Evolutionary conservation across 2,113 vertebrate species (phyloP), one percentile per base, ranked within the genome.

Genomic region (Psittacula cyanocephala): DNA sequence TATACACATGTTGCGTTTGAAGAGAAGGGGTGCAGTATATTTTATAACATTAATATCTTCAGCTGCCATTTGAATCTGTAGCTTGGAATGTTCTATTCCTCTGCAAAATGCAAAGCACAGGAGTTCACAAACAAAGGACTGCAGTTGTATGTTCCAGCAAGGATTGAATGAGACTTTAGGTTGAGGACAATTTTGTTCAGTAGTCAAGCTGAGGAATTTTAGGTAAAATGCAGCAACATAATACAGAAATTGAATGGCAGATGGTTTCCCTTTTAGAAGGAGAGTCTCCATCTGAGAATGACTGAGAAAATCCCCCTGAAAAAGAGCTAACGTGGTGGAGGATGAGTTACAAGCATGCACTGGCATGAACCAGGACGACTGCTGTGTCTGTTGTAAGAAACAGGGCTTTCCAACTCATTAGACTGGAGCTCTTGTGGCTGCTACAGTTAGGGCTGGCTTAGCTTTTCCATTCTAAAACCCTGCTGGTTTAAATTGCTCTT

Each of bases 401-500:
- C 12, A 20, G 20, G 43, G 11, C 35, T 85, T 57, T 92, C 43
- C 44, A 57, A 8, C 83, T 96, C 60, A 37, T 92, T 93, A 88
- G 35, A 12, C 43, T 70, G 83, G 86, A 91, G 68, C 55, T 50
- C 69, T n/a, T 78, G 81, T 79, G 57, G 74, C 68, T 84, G 60
- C 55, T 78, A 10, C 65, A 55, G 74, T 86, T 68, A 47, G 70
- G 47, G 44, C 57, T 94, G 70, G 27, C 78, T 79, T 79, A 81
- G 41, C 52, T 89, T 93, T 93, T 89, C 39, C 28, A 10, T 91
- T 92, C 84, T 72, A 81, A 85, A 94, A 57, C 41, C 78, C 67
- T 85, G 67, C 93, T 95, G 89, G 6, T 91, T 82, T 88, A 91
- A 96, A 94, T 89, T 76, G 52, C 59, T 74, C 22, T 72, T 94